Base-by-base conservation (phyloP, 2,113 vertebrate species). In the Megaceryle torquata region DNA sequence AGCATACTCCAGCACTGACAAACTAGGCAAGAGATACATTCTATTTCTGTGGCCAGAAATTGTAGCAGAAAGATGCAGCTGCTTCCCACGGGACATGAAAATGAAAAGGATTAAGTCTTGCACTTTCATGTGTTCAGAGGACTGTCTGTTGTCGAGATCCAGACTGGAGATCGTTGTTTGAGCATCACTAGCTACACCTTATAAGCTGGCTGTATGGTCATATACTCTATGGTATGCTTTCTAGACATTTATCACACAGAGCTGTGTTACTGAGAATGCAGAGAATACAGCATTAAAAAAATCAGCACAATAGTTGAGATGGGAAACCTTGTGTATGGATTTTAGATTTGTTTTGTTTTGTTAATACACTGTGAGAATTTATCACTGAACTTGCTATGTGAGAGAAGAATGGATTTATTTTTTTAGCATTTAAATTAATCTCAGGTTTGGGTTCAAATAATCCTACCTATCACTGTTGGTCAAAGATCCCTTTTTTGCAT, bases 171-270 rank as follows among this genome's bases (percentile, higher is more conserved):
- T 51, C 4, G 16, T 4, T 43, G 65, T 65, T 35, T 46, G 56
- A 88, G 15, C 22, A 68, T 21, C 59, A 39, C 18, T 54, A 70
- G 33, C 44, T 70, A 60, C 14, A 44, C 29, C 26, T 22, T 61
- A 56, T 39, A 64, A 68, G 51, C 24, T 67, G 51, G n/a, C 5
- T 67, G 11, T 29, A 14, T 70, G 37, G 29, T 56, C 51, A 60
- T 2, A 6, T 10, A 56, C 50, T 53, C 56, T 18, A 13, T 0
- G 0, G 26, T 19, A 21, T 9, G 29, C 51, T 56, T 88, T 72
- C 54, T 29, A 51, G 60, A 86, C 1, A 3, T 28, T 65, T 16
- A 77, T 10, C 35, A 35, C 43, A 53, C 28, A 28, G 44, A 76
- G 3, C 15, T 80, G 43, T 12, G 13, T 46, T 64, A 59, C 33